Base-by-base conservation (phyloP, 2,888 invertebrate species). In the Hirudinaria manillensis region DNA sequence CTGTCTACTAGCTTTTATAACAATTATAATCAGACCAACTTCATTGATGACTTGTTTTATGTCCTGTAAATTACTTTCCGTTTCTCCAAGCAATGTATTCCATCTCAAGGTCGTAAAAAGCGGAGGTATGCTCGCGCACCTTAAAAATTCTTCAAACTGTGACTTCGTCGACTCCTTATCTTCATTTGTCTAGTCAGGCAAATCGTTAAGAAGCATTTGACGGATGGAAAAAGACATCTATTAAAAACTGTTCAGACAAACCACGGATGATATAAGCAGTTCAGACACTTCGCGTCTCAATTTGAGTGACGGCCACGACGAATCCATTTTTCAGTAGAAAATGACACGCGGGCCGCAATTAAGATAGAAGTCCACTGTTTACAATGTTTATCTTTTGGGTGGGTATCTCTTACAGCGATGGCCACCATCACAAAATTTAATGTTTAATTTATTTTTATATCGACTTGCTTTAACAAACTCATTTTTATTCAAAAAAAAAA, bases 91-190 rank as follows among this genome's bases (percentile, higher is more conserved):
- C 65, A 65, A 34, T 10, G 68, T 68, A 32, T 68, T 68, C 68
- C n/a, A n/a, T 29, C 73, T 61, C 38, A 73, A 27, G 0, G 38
- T 73, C 24, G 73, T 73, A 36, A 56, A 73, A n/a, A 32, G 32
- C 4, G 73, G 73, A 2, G 73, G 73, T n/a, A 19, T 34, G 32
- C 73, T 73, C 13, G 32, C 55, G n/a, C 56, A 24, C 24, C 24
- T 65, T 21, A 56, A 29, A 19, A 73, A 29, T 2, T 73, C 65
- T n/a, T 73, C 38, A 13, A 73, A 27, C 27, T 73, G 56, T 16
- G 13, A n/a, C 27, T 27, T 36, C 16, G 36, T 34, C n/a, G 61
- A 7, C 1, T 24, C 24, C 10, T 2, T 61, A 10, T 61, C 61
- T 24, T 61, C 61, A 61, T 61, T 61, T n/a, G 24, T 61, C 45